Conservation (phyloP, 2,797 vertebrate genomes). For the Propithecus deckenii region DNA sequence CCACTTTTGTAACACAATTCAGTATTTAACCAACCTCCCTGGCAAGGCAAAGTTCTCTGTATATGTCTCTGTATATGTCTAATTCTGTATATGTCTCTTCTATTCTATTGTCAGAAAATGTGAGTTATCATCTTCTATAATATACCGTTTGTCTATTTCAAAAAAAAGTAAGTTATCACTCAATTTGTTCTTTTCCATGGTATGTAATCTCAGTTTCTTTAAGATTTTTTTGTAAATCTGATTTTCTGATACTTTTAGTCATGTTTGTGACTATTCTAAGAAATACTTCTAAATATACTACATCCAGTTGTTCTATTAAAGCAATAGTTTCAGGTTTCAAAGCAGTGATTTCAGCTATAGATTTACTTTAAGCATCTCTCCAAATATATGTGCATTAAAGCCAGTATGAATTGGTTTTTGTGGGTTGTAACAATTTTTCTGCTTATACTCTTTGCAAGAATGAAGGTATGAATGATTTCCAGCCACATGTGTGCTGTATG, state of each 20-base stretch:
- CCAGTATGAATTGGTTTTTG: background rate
- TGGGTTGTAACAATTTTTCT: background rate
- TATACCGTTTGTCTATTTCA: background rate
- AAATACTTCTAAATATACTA: background rate
- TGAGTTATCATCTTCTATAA: background rate
- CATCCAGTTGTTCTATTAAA: background rate
- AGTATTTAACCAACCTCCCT: background rate
- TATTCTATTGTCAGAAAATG: background rate
- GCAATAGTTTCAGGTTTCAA: slow-evolving; percentile 23
- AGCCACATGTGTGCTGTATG: background rate
- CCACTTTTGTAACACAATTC: background rate
- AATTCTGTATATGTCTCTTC: background rate
- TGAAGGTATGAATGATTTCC: background rate
- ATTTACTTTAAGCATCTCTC: slow-evolving; percentile 6
- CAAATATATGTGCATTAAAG: background rate
- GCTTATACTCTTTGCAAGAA: background rate
- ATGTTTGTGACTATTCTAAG: background rate
- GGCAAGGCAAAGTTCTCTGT: background rate
- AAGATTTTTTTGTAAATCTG: background rate
- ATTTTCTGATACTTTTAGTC: background rate
- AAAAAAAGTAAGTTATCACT: background rate
- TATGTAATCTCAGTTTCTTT: background rate
- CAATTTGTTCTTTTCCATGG: background rate
- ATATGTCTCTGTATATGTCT: background rate
- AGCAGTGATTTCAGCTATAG: background rate